Conservation (phyloP, 2,888 invertebrate species). For the Axea sp. region DNA sequence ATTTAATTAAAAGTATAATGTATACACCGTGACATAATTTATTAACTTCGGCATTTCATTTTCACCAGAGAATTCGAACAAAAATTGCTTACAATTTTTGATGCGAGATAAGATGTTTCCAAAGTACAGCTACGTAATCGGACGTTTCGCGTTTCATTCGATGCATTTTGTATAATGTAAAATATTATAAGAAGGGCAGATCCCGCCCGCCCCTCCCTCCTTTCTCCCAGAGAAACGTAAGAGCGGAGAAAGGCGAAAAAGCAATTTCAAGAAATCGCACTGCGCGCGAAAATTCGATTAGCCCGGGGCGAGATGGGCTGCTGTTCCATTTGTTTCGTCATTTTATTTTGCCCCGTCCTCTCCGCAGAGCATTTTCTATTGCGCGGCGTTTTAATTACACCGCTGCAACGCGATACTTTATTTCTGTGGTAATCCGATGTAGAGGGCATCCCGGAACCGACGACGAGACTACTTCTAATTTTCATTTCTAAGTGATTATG, state of each 20-base stretch:
- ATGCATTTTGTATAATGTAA: conserved; percentile 6
- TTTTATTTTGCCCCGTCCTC: conserved; percentile 65
- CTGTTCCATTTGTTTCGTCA: conserved; percentile 72
- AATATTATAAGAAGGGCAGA: conserved; percentile 17
- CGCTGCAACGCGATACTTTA: conserved; percentile 70
- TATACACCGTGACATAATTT: too few relatives aligned
- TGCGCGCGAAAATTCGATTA: conserved; percentile 78
- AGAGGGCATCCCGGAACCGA: conserved; percentile 59
- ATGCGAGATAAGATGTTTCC: too few relatives aligned
- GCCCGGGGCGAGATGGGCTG: conserved; percentile 75
- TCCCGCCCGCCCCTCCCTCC: conserved; percentile 5
- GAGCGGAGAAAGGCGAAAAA: conserved; percentile 63
- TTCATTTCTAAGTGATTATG: conserved; percentile 60
- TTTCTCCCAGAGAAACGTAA: conserved; percentile 26
- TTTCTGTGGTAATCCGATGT: conserved; percentile 69
- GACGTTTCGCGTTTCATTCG: too few relatives aligned
- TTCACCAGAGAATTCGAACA: too few relatives aligned
- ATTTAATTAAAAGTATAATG: too few relatives aligned
- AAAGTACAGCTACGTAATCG: too few relatives aligned
- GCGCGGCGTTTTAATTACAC: conserved; percentile 78
- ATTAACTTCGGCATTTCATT: too few relatives aligned
- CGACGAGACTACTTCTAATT: conserved; percentile 59
- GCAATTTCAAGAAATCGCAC: conserved; percentile 77
- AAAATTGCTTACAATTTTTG: too few relatives aligned
- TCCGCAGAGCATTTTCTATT: conserved; percentile 65